phyloP scores from a whole-genome alignment of 2,888 invertebrate species.

The Agrochola circellaris region DNA sequence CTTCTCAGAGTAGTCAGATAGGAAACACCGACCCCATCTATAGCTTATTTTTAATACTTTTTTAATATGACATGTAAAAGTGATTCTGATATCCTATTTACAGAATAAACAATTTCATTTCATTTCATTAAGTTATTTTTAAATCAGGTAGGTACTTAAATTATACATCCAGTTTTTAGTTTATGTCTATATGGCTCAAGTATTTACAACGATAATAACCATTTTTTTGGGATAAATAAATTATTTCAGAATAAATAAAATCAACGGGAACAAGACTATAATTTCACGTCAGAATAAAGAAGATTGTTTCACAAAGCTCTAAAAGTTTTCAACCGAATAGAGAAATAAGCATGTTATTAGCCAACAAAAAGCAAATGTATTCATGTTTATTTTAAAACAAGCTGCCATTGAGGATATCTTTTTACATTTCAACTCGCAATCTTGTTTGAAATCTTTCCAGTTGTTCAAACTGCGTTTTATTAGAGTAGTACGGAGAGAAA shows the following conservation, averaged over 20 bases:
- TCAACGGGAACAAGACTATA: background rate
- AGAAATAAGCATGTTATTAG: conserved; percentile 47
- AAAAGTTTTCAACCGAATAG: conserved; percentile 26
- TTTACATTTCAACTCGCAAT: conserved; percentile 36
- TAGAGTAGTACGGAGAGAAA: conserved; percentile 15
- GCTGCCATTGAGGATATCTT: conserved; percentile 23
- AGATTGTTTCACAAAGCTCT: conserved; percentile 14
- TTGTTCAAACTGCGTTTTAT: conserved; percentile 32
- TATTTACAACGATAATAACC: background rate
- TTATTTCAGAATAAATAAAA: background rate
- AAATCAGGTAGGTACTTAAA: background rate
- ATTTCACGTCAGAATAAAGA: background rate
- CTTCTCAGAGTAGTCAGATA: no score
- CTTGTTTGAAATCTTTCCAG: conserved; percentile 44
- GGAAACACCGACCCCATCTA: no score
- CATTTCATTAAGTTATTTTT: background rate
- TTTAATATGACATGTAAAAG: no score
- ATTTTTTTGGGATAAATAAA: background rate
- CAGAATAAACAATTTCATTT: no score
- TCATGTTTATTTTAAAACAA: conserved; percentile 47
- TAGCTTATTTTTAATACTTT: no score
- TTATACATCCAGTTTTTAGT: background rate
- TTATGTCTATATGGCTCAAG: background rate
- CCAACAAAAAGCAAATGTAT: conserved; percentile 31
- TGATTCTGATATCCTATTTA: no score